These are phyloP conservation scores for Rhynchonycteris naso DNA, from an alignment of 2,797 vertebrate species.

Conservation along the genomic window DNA sequence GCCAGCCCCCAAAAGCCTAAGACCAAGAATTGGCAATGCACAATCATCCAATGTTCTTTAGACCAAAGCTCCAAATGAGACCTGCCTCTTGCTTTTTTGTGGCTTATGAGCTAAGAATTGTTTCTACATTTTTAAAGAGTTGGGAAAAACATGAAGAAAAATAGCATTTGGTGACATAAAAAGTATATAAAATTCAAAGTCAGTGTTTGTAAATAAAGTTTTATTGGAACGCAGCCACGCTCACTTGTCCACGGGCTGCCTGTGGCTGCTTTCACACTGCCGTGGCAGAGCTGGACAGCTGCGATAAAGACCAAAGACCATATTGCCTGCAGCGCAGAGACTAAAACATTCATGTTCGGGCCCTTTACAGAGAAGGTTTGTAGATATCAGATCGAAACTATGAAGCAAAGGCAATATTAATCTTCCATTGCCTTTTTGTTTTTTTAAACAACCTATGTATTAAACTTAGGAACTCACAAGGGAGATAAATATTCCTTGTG, in stretches of 20 bases:
- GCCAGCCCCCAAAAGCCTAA: not conserved
- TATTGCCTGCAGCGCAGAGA: not conserved
- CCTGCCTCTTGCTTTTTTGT: not conserved
- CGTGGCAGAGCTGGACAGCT: not conserved
- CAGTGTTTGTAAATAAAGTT: not conserved
- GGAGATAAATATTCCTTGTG: not conserved
- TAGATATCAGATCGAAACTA: constrained; percentile 11
- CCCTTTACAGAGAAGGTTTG: constrained; percentile 36
- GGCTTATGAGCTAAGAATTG: not conserved
- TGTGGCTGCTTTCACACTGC: not conserved
- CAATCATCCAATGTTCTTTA: not conserved
- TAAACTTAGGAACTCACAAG: not conserved
- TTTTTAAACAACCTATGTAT: not conserved
- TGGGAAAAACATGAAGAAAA: not conserved
- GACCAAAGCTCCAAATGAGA: not conserved
- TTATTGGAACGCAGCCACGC: not conserved
- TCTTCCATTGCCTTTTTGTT: not conserved
- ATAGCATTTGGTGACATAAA: constrained; percentile 23
- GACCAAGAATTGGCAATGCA: not conserved
- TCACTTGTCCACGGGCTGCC: not conserved
- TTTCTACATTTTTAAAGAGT: not conserved
- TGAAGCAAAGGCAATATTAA: constrained; percentile 41
- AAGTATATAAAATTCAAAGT: constrained; percentile 22
- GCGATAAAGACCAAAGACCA: not conserved
- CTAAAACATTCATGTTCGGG: not conserved